Conservation (phyloP, 2,797 vertebrate species). For the Girardinus metallicus region DNA sequence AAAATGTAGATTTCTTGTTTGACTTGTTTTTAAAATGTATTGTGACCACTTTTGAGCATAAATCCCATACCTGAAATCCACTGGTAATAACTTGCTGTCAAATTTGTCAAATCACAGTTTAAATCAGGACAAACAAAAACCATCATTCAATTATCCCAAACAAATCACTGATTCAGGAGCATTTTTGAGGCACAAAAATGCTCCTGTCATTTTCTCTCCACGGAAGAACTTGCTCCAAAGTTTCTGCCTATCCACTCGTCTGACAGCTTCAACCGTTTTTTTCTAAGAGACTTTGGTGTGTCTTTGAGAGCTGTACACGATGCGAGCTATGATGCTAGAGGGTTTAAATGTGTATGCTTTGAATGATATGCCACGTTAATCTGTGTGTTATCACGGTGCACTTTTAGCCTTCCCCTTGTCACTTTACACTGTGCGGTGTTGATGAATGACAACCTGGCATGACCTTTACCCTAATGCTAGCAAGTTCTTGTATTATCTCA, state of each 20-base stretch:
- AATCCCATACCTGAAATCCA: not conserved
- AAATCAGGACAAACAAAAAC: constrained; percentile 15
- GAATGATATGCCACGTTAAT: not conserved
- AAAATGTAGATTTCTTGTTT: not conserved
- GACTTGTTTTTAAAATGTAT: constrained; percentile 21
- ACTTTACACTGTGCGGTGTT: not conserved
- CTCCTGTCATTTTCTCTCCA: too few relatives aligned
- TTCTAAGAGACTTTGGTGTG: too few relatives aligned
- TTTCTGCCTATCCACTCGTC: too few relatives aligned
- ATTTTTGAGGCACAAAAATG: not conserved
- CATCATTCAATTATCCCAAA: constrained; percentile 18
- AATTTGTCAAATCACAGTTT: not conserved
- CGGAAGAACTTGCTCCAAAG: too few relatives aligned
- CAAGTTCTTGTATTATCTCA: not conserved
- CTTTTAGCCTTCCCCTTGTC: not conserved
- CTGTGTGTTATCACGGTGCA: not conserved
- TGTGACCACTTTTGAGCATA: constrained; percentile 1
- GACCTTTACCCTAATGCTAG: not conserved
- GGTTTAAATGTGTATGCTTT: too few relatives aligned
- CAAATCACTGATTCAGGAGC: constrained; percentile 4
- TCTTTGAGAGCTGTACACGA: too few relatives aligned
- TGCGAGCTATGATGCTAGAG: too few relatives aligned
- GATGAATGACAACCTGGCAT: constrained; percentile 6
- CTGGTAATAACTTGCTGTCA: not conserved
- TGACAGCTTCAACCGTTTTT: too few relatives aligned